These are phyloP conservation scores for Lobophora halterata DNA, from an alignment of 2,888 invertebrate genomes.

Conservation along the genomic window DNA sequence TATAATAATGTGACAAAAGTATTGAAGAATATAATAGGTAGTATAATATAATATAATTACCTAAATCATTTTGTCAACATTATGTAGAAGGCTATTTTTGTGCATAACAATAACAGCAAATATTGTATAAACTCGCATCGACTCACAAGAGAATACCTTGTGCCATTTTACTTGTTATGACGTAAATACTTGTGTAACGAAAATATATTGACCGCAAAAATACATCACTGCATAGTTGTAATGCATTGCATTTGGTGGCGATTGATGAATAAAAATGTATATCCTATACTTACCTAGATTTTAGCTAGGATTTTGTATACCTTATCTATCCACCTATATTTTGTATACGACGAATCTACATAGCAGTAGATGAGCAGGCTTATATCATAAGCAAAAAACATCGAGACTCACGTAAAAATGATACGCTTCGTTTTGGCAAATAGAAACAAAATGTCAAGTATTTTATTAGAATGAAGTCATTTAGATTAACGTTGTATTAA, in stretches of 20 bases:
- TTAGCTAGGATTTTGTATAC: too few relatives aligned
- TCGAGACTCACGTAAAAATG: too few relatives aligned
- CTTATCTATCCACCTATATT: too few relatives aligned
- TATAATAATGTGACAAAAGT: conserved; percentile 34
- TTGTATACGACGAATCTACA: too few relatives aligned
- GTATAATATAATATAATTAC: too few relatives aligned
- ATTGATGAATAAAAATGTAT: too few relatives aligned
- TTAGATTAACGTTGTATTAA: conserved; percentile 51
- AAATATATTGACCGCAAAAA: conserved; percentile 7
- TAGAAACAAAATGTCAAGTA: conserved; percentile 34
- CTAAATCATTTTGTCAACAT: conserved; percentile 1
- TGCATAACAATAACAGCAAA: conserved; percentile 26
- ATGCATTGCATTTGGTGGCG: too few relatives aligned
- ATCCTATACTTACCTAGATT: too few relatives aligned
- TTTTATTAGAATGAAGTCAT: conserved; percentile 62
- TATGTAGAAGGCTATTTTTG: conserved; percentile 5
- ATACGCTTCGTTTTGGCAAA: conserved; percentile 36
- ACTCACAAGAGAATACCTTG: conserved; percentile 73
- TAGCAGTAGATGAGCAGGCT: too few relatives aligned
- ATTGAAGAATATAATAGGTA: conserved; percentile 1
- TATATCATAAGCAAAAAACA: too few relatives aligned
- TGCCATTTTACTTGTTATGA: conserved; percentile 55
- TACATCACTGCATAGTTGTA: too few relatives aligned
- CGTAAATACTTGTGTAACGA: conserved; percentile 19
- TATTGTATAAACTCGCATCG: conserved; percentile 35